A percentile compares a stretch with the other conserved stretches of the same genome.
Conservation (phyloP, 2,797 vertebrate species). For the Onychomys leucogaster region DNA sequence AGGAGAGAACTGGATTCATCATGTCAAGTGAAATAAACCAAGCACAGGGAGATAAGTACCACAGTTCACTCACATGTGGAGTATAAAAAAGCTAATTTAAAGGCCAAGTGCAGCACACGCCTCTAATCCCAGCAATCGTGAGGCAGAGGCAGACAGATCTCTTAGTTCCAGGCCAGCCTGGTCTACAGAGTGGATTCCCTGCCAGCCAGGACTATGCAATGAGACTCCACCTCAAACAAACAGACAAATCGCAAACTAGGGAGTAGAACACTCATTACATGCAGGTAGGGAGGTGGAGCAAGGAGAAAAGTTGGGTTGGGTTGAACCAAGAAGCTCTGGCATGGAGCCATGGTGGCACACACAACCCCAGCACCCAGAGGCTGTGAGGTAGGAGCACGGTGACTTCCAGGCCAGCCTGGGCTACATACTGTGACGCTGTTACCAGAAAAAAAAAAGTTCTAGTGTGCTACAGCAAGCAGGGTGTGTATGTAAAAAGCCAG, state of each 20-base stretch:
- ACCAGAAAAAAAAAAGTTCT: neutral
- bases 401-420: neutral
- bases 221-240: neutral
- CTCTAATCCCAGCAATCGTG: neutral
- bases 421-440: neutral
- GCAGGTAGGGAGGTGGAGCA: neutral
- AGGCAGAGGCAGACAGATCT: neutral
- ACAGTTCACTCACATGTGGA: neutral
- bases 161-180: neutral
- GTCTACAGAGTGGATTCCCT: neutral
- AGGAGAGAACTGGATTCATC: neutral
- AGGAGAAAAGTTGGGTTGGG: too few species aligned
- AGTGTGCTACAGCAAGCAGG: neutral
- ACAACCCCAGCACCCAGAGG: neutral
- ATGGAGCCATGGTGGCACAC: neutral
- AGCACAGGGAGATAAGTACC: neutral
- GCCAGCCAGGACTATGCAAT: neutral
- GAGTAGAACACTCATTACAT: neutral
- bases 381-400: neutral
- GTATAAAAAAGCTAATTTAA: neutral
- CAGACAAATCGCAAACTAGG: neutral
- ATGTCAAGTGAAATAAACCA: neutral
- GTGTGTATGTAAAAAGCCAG: neutral
- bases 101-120: fast-evolving
- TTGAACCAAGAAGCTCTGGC: neutral